These are phyloP conservation scores for Limnephilus rhombicus DNA, from an alignment of 2,888 invertebrate species.

Conservation along the genomic window DNA sequence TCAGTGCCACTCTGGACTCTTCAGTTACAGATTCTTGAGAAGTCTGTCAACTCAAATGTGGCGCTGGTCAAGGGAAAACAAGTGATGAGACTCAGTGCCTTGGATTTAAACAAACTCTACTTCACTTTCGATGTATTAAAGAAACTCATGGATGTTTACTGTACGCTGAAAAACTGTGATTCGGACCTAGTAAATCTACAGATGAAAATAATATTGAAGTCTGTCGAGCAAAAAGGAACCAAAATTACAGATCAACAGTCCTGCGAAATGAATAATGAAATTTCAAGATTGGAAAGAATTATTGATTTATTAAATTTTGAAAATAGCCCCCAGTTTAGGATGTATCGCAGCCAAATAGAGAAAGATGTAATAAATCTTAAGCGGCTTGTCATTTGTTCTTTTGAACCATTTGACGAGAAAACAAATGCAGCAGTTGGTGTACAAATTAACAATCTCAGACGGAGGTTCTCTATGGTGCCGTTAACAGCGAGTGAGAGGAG, in stretches of 20 bases:
- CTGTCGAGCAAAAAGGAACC: background rate
- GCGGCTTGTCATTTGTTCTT: background rate
- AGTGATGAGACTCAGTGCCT: background rate
- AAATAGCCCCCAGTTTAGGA: background rate
- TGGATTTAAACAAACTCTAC: background rate
- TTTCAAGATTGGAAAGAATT: background rate
- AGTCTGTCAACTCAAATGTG: background rate
- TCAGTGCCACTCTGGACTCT: background rate
- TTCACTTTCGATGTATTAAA: slow-evolving; percentile 1
- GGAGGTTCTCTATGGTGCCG: background rate
- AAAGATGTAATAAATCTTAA: background rate
- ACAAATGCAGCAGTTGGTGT: background rate
- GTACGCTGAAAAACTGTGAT: background rate
- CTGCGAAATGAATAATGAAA: background rate
- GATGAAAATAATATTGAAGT: slow-evolving; percentile 15
- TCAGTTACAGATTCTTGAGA: background rate
- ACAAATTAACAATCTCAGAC: background rate
- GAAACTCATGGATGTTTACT: background rate
- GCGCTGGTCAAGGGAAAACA: background rate
- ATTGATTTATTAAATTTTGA: background rate
- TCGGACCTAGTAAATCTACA: background rate
- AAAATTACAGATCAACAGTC: slow-evolving; percentile 3
- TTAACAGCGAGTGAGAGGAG: slow-evolving; percentile 74
- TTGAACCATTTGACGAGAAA: slow-evolving; percentile 29
- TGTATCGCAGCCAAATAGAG: background rate